phyloP scores from a whole-genome alignment of 1,140 invertebrate genomes.

The Lanistes nyassanus region DNA sequence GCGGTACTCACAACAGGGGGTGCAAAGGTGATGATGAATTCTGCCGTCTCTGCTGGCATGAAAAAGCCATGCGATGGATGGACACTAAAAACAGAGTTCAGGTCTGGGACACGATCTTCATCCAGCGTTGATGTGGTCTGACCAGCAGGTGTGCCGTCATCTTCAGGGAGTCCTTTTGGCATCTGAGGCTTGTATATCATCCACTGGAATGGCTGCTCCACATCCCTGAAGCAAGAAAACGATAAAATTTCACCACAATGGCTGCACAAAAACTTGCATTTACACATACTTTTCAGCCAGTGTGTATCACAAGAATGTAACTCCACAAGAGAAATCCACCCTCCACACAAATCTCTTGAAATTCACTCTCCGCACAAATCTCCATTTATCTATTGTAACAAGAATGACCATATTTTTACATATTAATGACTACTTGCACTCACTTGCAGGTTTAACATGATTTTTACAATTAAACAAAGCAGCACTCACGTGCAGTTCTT shows the following conservation, averaged over 20 bases:
- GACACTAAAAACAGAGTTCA: conserved; percentile 61
- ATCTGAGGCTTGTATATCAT: conserved; percentile 62
- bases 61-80: conserved; percentile 56
- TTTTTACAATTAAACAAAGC: not conserved
- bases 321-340: too few relatives aligned
- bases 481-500: conserved; percentile 58
- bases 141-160: conserved; percentile 20
- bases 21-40: conserved; percentile 63
- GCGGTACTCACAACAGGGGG: conserved; percentile 55
- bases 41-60: conserved; percentile 39
- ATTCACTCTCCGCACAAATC: too few relatives aligned
- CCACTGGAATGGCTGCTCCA: conserved; percentile 63
- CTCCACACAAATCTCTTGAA: too few relatives aligned
- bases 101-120: conserved; percentile 53
- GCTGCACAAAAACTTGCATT: too few relatives aligned
- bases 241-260: too few relatives aligned
- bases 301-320: too few relatives aligned
- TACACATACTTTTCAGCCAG: too few relatives aligned
- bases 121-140: not conserved
- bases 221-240: conserved; percentile 48
- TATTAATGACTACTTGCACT: too few relatives aligned
- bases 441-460: too few relatives aligned
- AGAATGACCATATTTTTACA: too few relatives aligned
- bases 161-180: conserved; percentile 32
- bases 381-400: too few relatives aligned